Evolutionary conservation across 2,888 invertebrate species (phyloP).

Genomic region (Eupithecia centaureata): DNA sequence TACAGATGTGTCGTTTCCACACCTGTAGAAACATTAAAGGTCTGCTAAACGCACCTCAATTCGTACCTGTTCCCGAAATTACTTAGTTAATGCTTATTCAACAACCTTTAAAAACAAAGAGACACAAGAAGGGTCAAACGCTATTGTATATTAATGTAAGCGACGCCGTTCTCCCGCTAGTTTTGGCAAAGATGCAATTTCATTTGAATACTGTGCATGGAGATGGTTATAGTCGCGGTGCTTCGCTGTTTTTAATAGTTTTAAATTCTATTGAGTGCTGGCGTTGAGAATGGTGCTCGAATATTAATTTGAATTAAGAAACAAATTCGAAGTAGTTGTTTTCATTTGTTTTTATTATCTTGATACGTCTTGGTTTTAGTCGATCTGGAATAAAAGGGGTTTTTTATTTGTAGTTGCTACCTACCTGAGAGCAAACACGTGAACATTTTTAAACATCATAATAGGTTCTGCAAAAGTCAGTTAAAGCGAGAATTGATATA

Average conservation of each 20-base stretch:
- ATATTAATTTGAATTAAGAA: constrained; percentile 5
- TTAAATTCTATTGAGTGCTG: constrained; percentile 30
- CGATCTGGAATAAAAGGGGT: background rate
- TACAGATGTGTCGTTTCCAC: constrained; percentile 50
- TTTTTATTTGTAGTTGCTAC: no score
- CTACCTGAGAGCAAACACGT: no score
- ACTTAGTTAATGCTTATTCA: constrained; percentile 77
- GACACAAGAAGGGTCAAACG: constrained; percentile 75
- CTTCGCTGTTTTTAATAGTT: constrained; percentile 53
- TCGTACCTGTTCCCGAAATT: constrained; percentile 66
- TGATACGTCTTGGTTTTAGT: background rate
- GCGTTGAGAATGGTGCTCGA: constrained; percentile 15
- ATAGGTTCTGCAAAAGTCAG: background rate
- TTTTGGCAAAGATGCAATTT: constrained; percentile 84
- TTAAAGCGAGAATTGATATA: background rate
- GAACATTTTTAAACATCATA: background rate
- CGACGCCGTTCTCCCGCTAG: constrained; percentile 78
- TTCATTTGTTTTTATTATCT: background rate
- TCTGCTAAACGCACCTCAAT: constrained; percentile 59
- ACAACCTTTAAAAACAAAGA: constrained; percentile 81
- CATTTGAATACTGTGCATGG: constrained; percentile 84
- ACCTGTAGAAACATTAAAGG: constrained; percentile 55
- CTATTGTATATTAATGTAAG: constrained; percentile 82
- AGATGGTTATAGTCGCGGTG: constrained; percentile 71
- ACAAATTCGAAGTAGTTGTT: background rate